A percentile compares a stretch with the other conserved stretches of the same genome.
Conservation (phyloP, 2,113 vertebrate species). For the Axis porcinus region DNA sequence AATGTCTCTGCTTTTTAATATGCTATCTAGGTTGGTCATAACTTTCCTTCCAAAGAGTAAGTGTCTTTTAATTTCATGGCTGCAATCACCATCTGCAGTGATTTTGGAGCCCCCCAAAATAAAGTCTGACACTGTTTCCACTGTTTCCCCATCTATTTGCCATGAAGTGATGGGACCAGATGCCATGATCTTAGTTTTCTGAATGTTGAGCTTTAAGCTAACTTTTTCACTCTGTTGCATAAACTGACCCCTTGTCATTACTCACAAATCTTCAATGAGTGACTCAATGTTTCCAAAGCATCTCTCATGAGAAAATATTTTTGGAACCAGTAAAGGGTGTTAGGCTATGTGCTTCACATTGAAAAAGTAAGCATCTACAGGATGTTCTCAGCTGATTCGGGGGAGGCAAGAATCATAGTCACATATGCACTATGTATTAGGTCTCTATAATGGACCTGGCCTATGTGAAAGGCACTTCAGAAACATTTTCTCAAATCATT, state of each 20-base stretch:
- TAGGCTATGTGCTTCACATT: background rate
- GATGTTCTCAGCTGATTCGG: background rate
- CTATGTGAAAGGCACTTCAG: background rate
- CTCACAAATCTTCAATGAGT: background rate
- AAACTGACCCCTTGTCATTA: background rate
- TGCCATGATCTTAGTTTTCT: no score
- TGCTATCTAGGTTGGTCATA: no score
- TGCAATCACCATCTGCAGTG: no score
- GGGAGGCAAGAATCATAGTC: background rate
- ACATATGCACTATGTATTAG: background rate
- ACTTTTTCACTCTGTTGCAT: background rate
- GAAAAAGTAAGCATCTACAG: background rate
- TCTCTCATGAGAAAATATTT: background rate
- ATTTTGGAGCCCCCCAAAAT: no score
- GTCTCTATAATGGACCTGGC: background rate
- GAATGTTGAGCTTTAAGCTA: no score
- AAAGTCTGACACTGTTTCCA: no score
- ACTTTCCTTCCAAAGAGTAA: no score
- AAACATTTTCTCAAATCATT: background rate
- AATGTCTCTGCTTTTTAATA: no score
- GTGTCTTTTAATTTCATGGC: no score
- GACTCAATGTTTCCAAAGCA: background rate
- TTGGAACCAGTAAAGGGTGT: background rate
- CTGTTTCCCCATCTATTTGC: no score
- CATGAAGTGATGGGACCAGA: no score